Evolutionary conservation across 1,140 invertebrate genomes (phyloP), one percentile per base, ranked within the genome.

Genomic region (Leptopilina boulardi): DNA sequence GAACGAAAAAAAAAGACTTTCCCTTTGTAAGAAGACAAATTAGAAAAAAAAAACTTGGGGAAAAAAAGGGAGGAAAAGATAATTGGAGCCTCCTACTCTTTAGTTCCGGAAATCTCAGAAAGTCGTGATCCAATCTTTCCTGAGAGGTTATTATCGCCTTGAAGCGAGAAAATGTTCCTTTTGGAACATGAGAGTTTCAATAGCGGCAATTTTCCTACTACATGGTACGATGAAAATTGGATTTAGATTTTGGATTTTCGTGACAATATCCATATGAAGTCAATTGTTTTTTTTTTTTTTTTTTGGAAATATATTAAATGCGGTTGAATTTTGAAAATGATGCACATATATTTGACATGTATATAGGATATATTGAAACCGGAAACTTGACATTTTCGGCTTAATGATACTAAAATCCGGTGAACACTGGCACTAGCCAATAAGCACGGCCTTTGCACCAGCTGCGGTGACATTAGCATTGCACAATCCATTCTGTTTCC

Each of bases 401-500:
- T 70, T 83, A 83, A 80, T 80, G 79, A 83, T 83, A 83, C 72
- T 75, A 66, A 74, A 80, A 78, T 78, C 80, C 78, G 81, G 73
- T 72, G 78, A 76, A 78, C 79, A 80, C 74, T 79, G 77, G 77
- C 77, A 73, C 73, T 54, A 51, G 75, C 81, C 82, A 83, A 83
- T 83, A 81, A 83, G 74, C 78, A 83, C 77, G 78, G 73, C 77
- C 80, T 80, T 77, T 81, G 82, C 82, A 74, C 77, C 79, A 79
- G 82, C 79, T 83, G 82, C 75, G 79, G 82, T 81, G 80, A 83
- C 82, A 83, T 83, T 83, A 81, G 82, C 79, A 81, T 79, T 79
- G 79, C 78, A 82, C 79, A 77, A 82, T 77, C 79, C 54, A 80
- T 80, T 73, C 82, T 77, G n/a, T n/a, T n/a, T n/a, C n/a, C 73